phyloP scores from a whole-genome alignment of 2,113 vertebrate genomes.

The Oryzias curvinotus region DNA sequence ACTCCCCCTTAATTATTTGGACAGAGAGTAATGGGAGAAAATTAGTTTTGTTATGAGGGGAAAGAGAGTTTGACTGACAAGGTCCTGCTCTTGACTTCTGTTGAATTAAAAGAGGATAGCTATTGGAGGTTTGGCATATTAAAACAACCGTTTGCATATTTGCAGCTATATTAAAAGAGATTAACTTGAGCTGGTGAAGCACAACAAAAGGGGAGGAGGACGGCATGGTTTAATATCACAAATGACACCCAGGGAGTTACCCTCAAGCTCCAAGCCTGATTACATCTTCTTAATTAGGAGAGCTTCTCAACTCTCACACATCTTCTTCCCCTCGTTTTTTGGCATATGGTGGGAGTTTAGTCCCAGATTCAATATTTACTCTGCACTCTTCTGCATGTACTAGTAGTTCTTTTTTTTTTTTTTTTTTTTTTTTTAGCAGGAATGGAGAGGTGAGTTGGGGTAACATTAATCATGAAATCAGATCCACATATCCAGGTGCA shows the following conservation, averaged over 20 bases:
- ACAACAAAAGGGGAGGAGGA: slow-evolving; percentile 91
- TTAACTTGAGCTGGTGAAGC: slow-evolving; percentile 92
- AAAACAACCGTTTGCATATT: slow-evolving; percentile 98
- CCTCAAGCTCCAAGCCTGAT: slow-evolving; percentile 92
- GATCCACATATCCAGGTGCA: slow-evolving; percentile 92
- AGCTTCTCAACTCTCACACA: slow-evolving; percentile 80
- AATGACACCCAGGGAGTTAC: slow-evolving; percentile 97
- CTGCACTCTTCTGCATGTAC: slow-evolving; percentile 95
- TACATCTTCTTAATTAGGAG: slow-evolving; percentile 98
- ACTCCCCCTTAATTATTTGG: slow-evolving; percentile 90
- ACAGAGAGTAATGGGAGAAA: slow-evolving; percentile 74
- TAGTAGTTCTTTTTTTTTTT: slow-evolving; percentile 74
- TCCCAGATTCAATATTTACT: slow-evolving; percentile 99
- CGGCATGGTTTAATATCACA: slow-evolving; percentile 98
- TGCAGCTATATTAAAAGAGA: slow-evolving; percentile 99
- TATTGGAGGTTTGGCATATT: slow-evolving; percentile 92
- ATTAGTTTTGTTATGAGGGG: slow-evolving; percentile 73
- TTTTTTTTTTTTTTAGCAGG: slow-evolving; percentile 76
- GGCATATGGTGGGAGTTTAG: slow-evolving; percentile 90
- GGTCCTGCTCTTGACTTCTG: slow-evolving; percentile 93
- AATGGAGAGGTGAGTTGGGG: slow-evolving; percentile 79
- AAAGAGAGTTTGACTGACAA: slow-evolving; percentile 90
- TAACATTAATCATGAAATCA: slow-evolving; percentile 84
- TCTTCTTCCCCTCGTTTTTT: slow-evolving; percentile 70
- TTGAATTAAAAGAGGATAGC: slow-evolving; percentile 97